These are phyloP conservation scores for Maccullochella peelii DNA, from an alignment of 2,113 vertebrate genomes.

Conservation along the genomic window DNA sequence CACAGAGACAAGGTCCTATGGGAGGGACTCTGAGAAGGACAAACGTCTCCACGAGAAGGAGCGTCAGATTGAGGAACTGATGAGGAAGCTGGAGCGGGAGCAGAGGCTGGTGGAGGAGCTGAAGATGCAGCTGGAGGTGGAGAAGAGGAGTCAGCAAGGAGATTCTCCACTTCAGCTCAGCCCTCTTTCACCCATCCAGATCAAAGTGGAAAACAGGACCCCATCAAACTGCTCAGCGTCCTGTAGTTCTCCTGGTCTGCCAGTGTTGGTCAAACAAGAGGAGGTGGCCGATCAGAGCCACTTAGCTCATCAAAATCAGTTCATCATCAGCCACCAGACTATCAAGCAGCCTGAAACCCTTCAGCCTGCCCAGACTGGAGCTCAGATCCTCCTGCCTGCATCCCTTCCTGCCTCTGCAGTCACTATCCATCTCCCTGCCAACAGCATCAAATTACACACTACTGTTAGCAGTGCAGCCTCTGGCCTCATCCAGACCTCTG, in stretches of 20 bases:
- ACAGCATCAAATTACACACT: slow-evolving; percentile 83
- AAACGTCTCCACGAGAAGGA: slow-evolving; percentile 96
- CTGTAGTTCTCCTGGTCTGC: slow-evolving; percentile 47
- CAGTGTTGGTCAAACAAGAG: slow-evolving; percentile 74
- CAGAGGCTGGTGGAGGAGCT: slow-evolving; percentile 95
- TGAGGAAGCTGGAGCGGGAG: slow-evolving; percentile 94
- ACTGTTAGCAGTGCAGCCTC: slow-evolving; percentile 78
- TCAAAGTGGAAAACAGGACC: slow-evolving; percentile 76
- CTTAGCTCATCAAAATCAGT: slow-evolving; percentile 77
- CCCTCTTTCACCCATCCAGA: slow-evolving; percentile 40
- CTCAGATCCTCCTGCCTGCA: slow-evolving; percentile 87
- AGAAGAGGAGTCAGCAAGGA: slow-evolving; percentile 90
- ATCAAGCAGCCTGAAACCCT: slow-evolving; percentile 80
- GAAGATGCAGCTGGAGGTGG: slow-evolving; percentile 96
- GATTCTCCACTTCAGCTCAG: slow-evolving; percentile 67
- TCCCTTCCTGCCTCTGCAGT: slow-evolving; percentile 84
- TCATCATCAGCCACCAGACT: slow-evolving; percentile 84
- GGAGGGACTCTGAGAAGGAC: slow-evolving; percentile 94
- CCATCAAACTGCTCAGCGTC: slow-evolving; percentile 62
- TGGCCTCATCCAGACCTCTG: slow-evolving; percentile 82
- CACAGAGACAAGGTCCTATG: slow-evolving; percentile 81
- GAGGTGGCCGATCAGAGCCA: slow-evolving; percentile 51
- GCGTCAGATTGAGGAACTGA: slow-evolving; percentile 95
- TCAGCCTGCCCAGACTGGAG: slow-evolving; percentile 81
- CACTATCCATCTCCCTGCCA: slow-evolving; percentile 84